A percentile compares a stretch with the other conserved stretches of the same genome.
Evolutionary conservation across 2,113 vertebrate genomes (phyloP).

Genomic region (Pycnonotus jocosus): DNA sequence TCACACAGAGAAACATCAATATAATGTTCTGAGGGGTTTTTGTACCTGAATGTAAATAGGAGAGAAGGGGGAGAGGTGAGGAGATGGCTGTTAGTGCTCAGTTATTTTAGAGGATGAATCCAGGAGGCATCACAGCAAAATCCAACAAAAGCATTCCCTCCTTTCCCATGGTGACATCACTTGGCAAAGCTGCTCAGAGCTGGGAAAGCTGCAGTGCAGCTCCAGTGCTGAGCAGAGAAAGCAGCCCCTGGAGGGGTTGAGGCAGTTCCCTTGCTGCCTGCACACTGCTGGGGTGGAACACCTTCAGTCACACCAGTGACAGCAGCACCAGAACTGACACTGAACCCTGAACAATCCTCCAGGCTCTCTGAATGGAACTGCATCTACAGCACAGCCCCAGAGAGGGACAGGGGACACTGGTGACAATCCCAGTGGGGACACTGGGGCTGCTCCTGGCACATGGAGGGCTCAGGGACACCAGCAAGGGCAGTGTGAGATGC

Average conservation of each 20-base stretch:
- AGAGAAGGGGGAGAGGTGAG: not conserved
- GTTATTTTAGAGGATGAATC: not conserved
- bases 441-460: not conserved
- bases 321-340: not conserved
- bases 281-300: not conserved
- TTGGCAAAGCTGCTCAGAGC: rapidly evolving
- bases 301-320: not conserved
- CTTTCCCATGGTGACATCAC: not conserved
- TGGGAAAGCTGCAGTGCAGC: not conserved
- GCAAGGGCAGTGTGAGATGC: not conserved
- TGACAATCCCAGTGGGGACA: not conserved
- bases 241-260: not conserved
- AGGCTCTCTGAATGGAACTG: not conserved
- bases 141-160: not conserved
- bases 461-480: rapidly evolving
- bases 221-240: not conserved
- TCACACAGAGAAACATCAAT: not conserved
- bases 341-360: rapidly evolving
- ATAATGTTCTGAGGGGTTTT: not conserved
- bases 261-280: not conserved
- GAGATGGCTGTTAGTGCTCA: not conserved
- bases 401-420: rapidly evolving
- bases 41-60: not conserved
- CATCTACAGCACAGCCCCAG: not conserved
- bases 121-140: not conserved